Base-by-base conservation (phyloP, 2,113 vertebrate species). In the Elephas maximus region DNA sequence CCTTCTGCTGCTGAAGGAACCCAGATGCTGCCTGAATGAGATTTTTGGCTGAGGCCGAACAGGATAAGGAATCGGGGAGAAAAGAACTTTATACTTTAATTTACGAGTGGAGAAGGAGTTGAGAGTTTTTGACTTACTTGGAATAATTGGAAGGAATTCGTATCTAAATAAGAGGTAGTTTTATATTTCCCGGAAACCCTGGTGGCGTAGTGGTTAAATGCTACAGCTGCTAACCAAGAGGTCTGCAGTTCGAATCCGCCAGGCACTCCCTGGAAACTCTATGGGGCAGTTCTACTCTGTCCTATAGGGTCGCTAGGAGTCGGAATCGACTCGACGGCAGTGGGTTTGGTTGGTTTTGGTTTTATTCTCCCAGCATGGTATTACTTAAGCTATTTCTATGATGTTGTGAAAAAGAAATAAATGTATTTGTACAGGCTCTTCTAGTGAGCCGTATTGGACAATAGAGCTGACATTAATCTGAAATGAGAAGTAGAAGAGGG, bases 371-470 rank as follows among this genome's bases (percentile, higher is more conserved):
- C 37, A 48, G 28, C 26, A 15, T 73, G 24, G 20, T 26, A 71
- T 77, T 69, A 63, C 86, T 88, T 84, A 74, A 30, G 77, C 18
- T 88, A 76, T 91, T 95, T 87, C 28, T 41, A 41, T 37, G 23
- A 44, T 63, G 18, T 51, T 86, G 4, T 45, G 18, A 57, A 80
- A 83, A 87, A 88, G 44, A 88, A 73, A 93, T 41, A 69, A 80
- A 76, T 2, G 0, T 41, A 28, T 37, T 62, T 77, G 62, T 81
- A 60, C 9, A 95, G 14, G 77, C 1, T 33, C 60, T 67, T 93
- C 28, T 45, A 45, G 71, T 57, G 62, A 90, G 15, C 12, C 37
- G 8, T 10, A 67, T 2, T 62, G 45, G 71, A 67, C 0, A 21
- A 21, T n/a, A 21, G 20, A 78, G 28, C 6, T 82, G n/a, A 57